phyloP scores from a whole-genome alignment of 2,797 vertebrate species.

The Morus bassanus region DNA sequence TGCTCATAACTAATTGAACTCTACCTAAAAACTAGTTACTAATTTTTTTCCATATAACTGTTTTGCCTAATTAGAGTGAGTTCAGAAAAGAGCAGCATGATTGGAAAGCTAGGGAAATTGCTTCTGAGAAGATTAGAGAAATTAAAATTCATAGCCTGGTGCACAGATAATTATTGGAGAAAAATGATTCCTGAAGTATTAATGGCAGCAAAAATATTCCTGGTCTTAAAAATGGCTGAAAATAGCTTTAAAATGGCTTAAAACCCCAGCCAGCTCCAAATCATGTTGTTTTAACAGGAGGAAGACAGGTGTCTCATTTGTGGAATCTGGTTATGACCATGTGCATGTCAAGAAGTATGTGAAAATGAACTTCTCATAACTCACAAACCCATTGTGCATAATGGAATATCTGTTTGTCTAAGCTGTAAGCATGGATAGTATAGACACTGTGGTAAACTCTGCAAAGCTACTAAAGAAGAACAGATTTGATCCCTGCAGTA shows the following conservation, averaged over 20 bases:
- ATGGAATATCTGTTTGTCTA: not conserved
- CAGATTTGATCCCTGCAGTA: not conserved
- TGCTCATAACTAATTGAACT: not conserved
- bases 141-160: slow-evolving; percentile 30
- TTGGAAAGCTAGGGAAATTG: not conserved
- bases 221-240: not conserved
- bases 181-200: not conserved
- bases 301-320: not conserved
- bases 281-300: not conserved
- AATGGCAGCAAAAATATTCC: not conserved
- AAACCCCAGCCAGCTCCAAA: not conserved
- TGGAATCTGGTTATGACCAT: not conserved
- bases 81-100: not conserved
- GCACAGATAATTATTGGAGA: not conserved
- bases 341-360: not conserved
- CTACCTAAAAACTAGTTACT: not conserved
- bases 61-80: not conserved
- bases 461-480: not conserved
- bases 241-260: not conserved
- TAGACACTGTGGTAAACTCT: not conserved
- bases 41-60: not conserved
- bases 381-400: fast-evolving
- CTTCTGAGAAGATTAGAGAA: slow-evolving; percentile 5
- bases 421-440: not conserved
- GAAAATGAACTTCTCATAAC: not conserved